A percentile compares a stretch with the other conserved stretches of the same genome.
Evolutionary conservation across 2,797 vertebrate species (phyloP).

Genomic region (Pseudochromis fuscus): DNA sequence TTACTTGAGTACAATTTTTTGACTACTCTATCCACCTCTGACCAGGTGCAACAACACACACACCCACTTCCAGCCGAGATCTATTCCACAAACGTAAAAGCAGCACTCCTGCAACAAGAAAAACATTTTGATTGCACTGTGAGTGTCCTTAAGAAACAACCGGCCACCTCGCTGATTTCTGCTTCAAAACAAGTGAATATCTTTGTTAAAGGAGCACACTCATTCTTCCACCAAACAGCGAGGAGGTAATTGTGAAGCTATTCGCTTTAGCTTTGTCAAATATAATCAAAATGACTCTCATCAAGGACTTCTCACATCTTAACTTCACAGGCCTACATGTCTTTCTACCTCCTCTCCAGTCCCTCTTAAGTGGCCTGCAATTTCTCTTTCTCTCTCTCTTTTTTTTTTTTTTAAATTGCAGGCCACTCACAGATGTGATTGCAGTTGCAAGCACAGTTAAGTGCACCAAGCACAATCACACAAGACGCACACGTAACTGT

Average conservation of each 20-base stretch:
- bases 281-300: constrained; percentile 62
- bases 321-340: constrained; percentile 38
- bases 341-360: constrained; percentile 23
- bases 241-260: constrained; percentile 46
- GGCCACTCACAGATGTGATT: constrained; percentile 70
- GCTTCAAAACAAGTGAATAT: not conserved
- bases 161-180: constrained; percentile 27
- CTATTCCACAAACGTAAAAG: constrained; percentile 60
- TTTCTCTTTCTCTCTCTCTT: constrained; percentile 51
- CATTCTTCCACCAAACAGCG: constrained; percentile 30
- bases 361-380: constrained; percentile 63
- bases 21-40: too few species aligned
- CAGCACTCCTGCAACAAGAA: constrained; percentile 51
- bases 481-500: constrained; percentile 1
- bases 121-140: constrained; percentile 45
- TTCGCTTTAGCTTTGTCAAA: constrained; percentile 38
- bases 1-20: too few species aligned
- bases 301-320: constrained; percentile 51
- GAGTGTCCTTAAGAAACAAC: constrained; percentile 41
- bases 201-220: constrained; percentile 14
- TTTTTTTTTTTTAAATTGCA: constrained; percentile 63
- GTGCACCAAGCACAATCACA: constrained; percentile 56
- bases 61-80: constrained; percentile 14
- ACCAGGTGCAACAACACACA: constrained; percentile 8
- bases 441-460: constrained; percentile 55